phyloP scores from a whole-genome alignment of 1,140 invertebrate species.

The Phymastichus coffea region DNA sequence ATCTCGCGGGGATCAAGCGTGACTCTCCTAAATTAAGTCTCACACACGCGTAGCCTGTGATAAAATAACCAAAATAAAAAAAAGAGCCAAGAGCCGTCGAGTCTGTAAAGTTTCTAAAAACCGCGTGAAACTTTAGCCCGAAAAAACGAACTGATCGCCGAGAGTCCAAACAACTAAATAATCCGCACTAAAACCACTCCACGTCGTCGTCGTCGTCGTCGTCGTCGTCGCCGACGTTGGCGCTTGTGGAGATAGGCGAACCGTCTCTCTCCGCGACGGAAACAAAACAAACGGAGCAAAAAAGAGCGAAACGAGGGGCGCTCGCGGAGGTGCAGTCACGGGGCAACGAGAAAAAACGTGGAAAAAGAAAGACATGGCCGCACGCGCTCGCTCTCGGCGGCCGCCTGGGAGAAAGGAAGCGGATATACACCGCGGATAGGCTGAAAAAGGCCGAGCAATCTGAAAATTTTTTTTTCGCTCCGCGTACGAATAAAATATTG shows the following conservation, averaged over 20 bases:
- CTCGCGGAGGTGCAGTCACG: neutral
- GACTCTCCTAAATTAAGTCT: no score
- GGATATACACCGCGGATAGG: neutral
- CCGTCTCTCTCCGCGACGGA: no score
- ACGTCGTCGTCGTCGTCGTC: no score
- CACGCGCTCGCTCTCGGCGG: no score
- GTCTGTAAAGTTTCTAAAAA: neutral
- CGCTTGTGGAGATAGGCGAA: no score
- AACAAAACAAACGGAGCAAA: neutral
- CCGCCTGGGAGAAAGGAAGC: neutral
- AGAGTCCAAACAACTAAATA: slow-evolving; percentile 8
- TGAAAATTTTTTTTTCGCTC: slow-evolving; percentile 16
- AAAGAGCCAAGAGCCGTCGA: no score
- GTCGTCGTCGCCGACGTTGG: no score
- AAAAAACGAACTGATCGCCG: slow-evolving; percentile 1
- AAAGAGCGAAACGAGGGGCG: neutral
- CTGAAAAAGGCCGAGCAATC: neutral
- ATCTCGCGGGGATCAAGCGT: no score
- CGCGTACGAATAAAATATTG: slow-evolving; percentile 22
- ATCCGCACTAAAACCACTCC: slow-evolving; percentile 9
- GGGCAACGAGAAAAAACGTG: neutral
- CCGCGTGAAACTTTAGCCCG: neutral
- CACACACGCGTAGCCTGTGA: no score
- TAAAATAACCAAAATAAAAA: no score
- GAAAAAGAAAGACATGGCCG: neutral